A percentile compares a stretch with the other conserved stretches of the same genome.
These are phyloP conservation scores for Dasysyrphus tricinctus DNA, from an alignment of 2,888 invertebrate genomes.

Conservation along the genomic window DNA sequence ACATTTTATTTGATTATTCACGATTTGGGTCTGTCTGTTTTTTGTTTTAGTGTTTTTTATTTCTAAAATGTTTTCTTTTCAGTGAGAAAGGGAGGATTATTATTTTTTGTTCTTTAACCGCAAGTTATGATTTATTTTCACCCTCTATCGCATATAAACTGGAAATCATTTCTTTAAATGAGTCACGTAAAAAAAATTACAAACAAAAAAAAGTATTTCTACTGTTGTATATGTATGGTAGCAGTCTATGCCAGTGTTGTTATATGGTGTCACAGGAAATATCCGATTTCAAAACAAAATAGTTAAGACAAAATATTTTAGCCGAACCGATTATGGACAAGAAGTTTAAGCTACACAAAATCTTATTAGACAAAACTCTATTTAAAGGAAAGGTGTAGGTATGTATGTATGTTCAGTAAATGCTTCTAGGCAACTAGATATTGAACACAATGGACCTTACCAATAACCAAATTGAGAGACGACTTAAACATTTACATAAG, in stretches of 20 bases:
- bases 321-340: no score
- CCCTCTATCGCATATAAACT: slow-evolving; percentile 54
- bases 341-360: no score
- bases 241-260: slow-evolving; percentile 30
- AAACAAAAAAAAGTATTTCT: slow-evolving; percentile 35
- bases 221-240: background rate
- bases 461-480: no score
- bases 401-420: no score
- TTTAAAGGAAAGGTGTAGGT: no score
- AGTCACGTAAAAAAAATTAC: slow-evolving; percentile 62
- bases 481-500: no score
- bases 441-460: no score
- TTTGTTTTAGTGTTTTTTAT: background rate
- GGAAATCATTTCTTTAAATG: slow-evolving; percentile 62
- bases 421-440: no score
- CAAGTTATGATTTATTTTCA: slow-evolving; percentile 61
- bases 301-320: no score
- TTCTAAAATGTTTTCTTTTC: slow-evolving; percentile 14
- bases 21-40: background rate
- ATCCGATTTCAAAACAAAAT: background rate
- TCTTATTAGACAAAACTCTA: no score
- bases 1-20: slow-evolving; percentile 11
- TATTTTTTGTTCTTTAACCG: slow-evolving; percentile 29
- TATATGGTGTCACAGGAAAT: slow-evolving; percentile 16
- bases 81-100: slow-evolving; percentile 21